Conservation (phyloP, 2,113 vertebrate genomes). For the Carlito syrichta region DNA sequence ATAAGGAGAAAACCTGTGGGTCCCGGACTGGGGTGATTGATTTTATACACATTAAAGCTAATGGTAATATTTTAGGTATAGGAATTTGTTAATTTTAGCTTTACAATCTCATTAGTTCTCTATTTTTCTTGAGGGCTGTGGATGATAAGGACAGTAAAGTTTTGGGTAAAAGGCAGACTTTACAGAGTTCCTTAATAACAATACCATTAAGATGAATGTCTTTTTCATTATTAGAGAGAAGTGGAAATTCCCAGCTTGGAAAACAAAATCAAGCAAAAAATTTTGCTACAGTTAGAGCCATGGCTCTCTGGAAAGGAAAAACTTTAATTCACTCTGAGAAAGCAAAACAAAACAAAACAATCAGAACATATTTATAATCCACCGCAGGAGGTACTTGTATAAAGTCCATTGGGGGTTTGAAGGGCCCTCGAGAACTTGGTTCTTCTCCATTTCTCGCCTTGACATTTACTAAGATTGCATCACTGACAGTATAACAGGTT, state of each 20-base stretch:
- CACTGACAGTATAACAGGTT: neutral
- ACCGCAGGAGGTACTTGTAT: neutral
- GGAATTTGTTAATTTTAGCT: neutral
- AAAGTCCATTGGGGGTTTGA: neutral
- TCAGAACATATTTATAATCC: neutral
- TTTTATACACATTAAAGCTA: neutral
- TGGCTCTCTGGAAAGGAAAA: neutral
- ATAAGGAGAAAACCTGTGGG: neutral
- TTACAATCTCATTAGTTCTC: neutral
- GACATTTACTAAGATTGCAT: neutral
- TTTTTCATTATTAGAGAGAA: neutral
- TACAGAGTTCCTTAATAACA: neutral
- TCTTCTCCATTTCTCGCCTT: neutral
- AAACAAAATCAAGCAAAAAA: slow-evolving; percentile 4
- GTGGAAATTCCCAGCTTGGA: neutral
- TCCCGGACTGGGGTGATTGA: neutral
- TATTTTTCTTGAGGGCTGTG: neutral
- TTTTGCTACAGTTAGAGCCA: neutral
- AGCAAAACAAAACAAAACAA: neutral
- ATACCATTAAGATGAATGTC: neutral
- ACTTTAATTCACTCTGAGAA: neutral
- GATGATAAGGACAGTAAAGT: neutral
- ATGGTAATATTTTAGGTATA: neutral
- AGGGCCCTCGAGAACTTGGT: neutral
- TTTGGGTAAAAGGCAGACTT: neutral